phyloP scores from a whole-genome alignment of 2,888 invertebrate genomes.

The Dyspetes luteomarginatus region DNA sequence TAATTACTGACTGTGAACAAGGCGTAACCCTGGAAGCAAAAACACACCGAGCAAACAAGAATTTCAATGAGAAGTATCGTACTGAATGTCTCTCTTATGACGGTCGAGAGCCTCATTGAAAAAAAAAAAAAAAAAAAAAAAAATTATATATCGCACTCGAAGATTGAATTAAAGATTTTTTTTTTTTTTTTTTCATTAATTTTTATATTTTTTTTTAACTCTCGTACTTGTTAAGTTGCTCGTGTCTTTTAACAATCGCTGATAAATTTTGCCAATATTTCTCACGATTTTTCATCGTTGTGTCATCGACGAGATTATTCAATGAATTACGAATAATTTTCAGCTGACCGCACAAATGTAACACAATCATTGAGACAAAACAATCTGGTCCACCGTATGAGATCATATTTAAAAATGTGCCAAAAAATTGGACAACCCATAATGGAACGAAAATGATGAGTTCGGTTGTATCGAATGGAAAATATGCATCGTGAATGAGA shows the following conservation, averaged over 20 bases:
- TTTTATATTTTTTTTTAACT: no score
- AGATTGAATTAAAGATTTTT: background rate
- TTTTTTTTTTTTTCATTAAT: background rate
- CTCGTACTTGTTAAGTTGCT: constrained; percentile 54
- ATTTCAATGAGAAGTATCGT: constrained; percentile 61
- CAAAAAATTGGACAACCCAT: constrained; percentile 68
- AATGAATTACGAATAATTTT: constrained; percentile 15
- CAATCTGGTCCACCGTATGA: constrained; percentile 70
- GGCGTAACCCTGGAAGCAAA: constrained; percentile 63
- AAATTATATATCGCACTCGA: no score
- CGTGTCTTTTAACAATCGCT: constrained; percentile 48
- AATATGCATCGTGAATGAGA: constrained; percentile 61
- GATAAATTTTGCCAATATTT: constrained; percentile 19
- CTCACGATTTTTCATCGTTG: background rate
- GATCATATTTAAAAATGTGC: constrained; percentile 62
- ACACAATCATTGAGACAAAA: constrained; percentile 67
- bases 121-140: constrained; percentile 11
- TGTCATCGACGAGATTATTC: constrained; percentile 15
- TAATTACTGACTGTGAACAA: constrained; percentile 57
- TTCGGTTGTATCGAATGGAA: constrained; percentile 67
- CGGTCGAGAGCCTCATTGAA: constrained; percentile 42
- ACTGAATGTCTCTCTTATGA: constrained; percentile 57
- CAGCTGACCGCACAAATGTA: constrained; percentile 73
- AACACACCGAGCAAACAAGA: constrained; percentile 54
- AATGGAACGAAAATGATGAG: constrained; percentile 70